A percentile compares a stretch with the other conserved stretches of the same genome.
phyloP scores from a whole-genome alignment of 2,113 vertebrate species.

The Murina feae region DNA sequence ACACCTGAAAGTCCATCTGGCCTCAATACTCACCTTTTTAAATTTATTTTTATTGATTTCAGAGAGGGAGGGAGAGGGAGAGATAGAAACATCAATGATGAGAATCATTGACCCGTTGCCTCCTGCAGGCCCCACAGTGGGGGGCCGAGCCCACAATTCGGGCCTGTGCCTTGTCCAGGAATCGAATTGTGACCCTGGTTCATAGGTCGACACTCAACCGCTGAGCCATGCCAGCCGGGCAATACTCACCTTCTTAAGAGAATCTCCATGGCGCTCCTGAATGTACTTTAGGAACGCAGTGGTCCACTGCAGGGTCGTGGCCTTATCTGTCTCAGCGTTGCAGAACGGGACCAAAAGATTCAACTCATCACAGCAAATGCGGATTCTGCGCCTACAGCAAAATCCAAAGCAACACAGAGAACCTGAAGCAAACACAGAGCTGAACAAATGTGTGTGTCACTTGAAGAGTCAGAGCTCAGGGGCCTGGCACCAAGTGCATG shows the following conservation, averaged over 20 bases:
- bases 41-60: too few species aligned
- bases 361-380: constrained; percentile 92
- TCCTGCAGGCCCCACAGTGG: too few species aligned
- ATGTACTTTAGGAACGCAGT: constrained; percentile 92
- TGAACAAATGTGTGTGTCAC: rapidly evolving
- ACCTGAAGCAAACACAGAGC: too few species aligned
- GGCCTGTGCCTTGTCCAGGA: too few species aligned
- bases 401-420: background rate
- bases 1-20: background rate
- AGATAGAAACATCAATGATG: too few species aligned
- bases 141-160: too few species aligned
- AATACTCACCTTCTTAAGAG: constrained; percentile 87
- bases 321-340: constrained; percentile 88
- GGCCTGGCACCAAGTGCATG: rapidly evolving
- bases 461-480: background rate
- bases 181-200: too few species aligned
- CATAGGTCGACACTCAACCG: too few species aligned
- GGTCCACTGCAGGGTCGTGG: constrained; percentile 93
- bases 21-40: constrained; percentile 84
- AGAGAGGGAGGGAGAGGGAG: too few species aligned
- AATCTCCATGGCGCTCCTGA: constrained; percentile 86
- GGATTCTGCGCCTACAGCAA: constrained; percentile 88
- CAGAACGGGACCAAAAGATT: constrained; percentile 94
- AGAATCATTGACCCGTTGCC: too few species aligned
- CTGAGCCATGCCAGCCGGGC: too few species aligned